These are phyloP conservation scores for Neotoxoptera formosana DNA, from an alignment of 1,140 invertebrate genomes.

Conservation along the genomic window DNA sequence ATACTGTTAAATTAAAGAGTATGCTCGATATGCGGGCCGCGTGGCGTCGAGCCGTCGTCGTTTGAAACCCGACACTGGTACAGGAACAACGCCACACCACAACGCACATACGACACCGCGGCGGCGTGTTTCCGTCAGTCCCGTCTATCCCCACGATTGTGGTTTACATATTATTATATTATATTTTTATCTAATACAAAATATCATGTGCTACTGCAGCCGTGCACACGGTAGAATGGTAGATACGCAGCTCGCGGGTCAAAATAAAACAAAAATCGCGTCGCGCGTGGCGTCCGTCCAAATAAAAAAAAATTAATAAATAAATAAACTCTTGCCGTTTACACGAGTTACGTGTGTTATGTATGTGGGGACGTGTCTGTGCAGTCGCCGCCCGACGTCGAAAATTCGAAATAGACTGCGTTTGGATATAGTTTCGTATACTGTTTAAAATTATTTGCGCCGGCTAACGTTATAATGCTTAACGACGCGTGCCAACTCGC, in stretches of 20 bases:
- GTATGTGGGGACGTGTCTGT: background rate
- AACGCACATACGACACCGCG: background rate
- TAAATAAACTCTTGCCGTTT: background rate
- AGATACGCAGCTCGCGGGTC: background rate
- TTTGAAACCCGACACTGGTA: conserved; percentile 2
- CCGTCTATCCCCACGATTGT: background rate
- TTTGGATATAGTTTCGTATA: background rate
- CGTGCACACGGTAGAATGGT: background rate
- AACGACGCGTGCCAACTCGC: background rate
- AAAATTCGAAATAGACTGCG: conserved; percentile 40
- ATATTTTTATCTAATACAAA: background rate
- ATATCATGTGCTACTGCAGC: background rate
- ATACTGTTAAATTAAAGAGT: background rate
- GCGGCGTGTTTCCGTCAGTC: background rate
- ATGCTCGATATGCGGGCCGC: background rate
- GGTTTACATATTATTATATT: background rate
- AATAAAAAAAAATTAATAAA: conserved; percentile 7
- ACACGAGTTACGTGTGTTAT: background rate
- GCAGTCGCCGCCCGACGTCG: background rate
- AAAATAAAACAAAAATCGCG: background rate
- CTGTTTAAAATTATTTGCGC: background rate
- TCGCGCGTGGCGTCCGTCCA: background rate
- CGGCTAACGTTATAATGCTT: background rate
- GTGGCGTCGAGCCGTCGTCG: background rate
- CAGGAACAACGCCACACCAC: background rate